Evolutionary conservation across 2,888 invertebrate species (phyloP), one percentile per base, ranked within the genome.

Genomic region (Folsomia candida): DNA sequence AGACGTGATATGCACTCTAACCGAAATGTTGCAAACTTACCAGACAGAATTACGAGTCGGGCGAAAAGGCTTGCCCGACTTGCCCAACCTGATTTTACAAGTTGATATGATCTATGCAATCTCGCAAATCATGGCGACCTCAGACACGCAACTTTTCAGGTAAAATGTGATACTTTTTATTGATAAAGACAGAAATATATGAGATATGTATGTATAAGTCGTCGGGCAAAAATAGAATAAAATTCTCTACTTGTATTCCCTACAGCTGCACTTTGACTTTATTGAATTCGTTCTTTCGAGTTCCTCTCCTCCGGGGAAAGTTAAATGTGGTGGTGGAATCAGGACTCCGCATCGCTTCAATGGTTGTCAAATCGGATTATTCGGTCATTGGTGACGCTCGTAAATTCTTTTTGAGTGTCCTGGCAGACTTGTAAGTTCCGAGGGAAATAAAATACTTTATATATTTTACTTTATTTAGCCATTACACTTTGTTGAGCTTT

Each of bases 41-140:
- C n/a, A n/a, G n/a, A n/a, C n/a, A n/a, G n/a, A n/a, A n/a, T n/a
- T n/a, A n/a, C n/a, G n/a, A n/a, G n/a, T n/a, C n/a, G n/a, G n/a
- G n/a, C n/a, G n/a, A n/a, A n/a, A n/a, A n/a, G n/a, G n/a, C n/a
- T n/a, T n/a, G n/a, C n/a, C n/a, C n/a, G n/a, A n/a, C n/a, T 60
- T 74, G 14, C 71, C 69, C 2, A 26, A 66, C 20, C 27, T 64
- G 6, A 65, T 74, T 51, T 64, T 62, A 18, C 29, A 74, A 71
- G 71, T 74, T 27, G 74, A 74, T 63, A 57, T 74, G 64, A 71
- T 71, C 26, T 68, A 74, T 69, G 62, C 67, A 64, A 68, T 74
- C 59, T 57, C 69, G 18, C 69, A 71, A 26, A 62, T 68, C 27
- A 69, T 74, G 71, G 67, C 68, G 64, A 71, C 71, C 25, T 67